Percentiles rank a stretch among this genome's conserved stretches.
phyloP scores from a whole-genome alignment of 35 echinoderm and acorn worm genomes.

The Ophiothrix spiculata region DNA sequence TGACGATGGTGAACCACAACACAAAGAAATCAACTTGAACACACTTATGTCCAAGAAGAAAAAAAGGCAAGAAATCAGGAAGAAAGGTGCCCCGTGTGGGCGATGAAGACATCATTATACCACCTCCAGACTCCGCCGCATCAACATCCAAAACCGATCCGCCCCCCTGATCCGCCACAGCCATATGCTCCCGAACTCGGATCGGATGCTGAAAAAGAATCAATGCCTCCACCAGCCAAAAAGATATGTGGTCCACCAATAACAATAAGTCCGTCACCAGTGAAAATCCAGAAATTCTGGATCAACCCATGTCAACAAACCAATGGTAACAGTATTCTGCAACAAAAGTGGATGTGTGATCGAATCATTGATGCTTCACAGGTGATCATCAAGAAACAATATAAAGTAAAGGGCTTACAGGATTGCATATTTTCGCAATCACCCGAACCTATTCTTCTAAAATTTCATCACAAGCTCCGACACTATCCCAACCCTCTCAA shows the following conservation, averaged over 20 bases:
- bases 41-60: background rate
- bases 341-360: background rate
- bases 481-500: too few relatives aligned
- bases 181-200: too few relatives aligned
- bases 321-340: too few relatives aligned
- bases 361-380: background rate
- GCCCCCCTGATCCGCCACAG: too few relatives aligned
- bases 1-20: background rate
- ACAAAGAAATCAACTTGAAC: background rate
- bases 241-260: too few relatives aligned
- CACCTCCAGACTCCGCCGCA: background rate
- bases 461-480: too few relatives aligned
- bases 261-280: too few relatives aligned
- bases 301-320: too few relatives aligned
- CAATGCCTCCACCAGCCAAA: too few relatives aligned
- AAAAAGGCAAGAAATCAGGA: background rate
- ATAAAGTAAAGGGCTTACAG: background rate
- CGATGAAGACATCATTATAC: background rate
- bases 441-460: too few relatives aligned
- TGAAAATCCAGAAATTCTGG: background rate
- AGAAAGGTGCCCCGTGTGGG: background rate
- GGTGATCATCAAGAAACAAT: background rate
- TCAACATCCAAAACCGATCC: too few relatives aligned
- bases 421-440: background rate
- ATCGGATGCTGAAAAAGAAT: too few relatives aligned